Conservation (phyloP, 2,797 vertebrate genomes). For the Acanthornis magna region DNA sequence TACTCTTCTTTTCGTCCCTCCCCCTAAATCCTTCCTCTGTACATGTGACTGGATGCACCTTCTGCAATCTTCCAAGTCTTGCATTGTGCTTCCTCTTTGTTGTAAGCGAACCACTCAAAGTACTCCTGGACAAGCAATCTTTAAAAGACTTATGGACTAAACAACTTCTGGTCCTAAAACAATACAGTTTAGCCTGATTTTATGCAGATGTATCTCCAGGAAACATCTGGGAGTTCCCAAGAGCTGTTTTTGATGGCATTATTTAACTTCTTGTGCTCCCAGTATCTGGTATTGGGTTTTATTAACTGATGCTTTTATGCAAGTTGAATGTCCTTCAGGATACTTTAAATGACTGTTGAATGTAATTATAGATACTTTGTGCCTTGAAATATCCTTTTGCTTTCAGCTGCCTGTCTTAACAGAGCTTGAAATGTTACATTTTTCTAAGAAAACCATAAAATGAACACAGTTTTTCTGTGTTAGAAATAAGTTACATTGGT, state of each 20-base stretch:
- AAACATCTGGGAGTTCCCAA: not conserved
- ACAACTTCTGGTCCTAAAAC: too few relatives aligned
- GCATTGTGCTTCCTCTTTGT: not conserved
- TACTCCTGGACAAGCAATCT: not conserved
- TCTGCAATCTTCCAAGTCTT: not conserved
- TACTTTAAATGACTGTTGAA: not conserved
- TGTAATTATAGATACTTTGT: not conserved
- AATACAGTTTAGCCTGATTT: not conserved
- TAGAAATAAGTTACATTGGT: not conserved
- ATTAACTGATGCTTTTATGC: not conserved
- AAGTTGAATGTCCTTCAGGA: not conserved
- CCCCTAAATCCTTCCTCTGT: not conserved
- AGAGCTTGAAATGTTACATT: constrained; percentile 8
- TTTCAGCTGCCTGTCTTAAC: not conserved
- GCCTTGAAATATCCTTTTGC: constrained; percentile 27
- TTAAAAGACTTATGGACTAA: not conserved
- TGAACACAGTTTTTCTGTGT: constrained; percentile 13
- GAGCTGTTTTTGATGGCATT: not conserved
- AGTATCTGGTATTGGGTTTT: not conserved
- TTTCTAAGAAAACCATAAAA: constrained; percentile 46
- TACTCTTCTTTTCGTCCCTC: not conserved
- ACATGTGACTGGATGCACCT: not conserved
- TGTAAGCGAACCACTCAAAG: not conserved
- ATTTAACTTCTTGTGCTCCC: not conserved
- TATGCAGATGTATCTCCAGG: not conserved